A percentile compares a stretch with the other conserved stretches of the same genome.
phyloP scores from a whole-genome alignment of 2,797 vertebrate genomes.

The Etheostoma perlongum region DNA sequence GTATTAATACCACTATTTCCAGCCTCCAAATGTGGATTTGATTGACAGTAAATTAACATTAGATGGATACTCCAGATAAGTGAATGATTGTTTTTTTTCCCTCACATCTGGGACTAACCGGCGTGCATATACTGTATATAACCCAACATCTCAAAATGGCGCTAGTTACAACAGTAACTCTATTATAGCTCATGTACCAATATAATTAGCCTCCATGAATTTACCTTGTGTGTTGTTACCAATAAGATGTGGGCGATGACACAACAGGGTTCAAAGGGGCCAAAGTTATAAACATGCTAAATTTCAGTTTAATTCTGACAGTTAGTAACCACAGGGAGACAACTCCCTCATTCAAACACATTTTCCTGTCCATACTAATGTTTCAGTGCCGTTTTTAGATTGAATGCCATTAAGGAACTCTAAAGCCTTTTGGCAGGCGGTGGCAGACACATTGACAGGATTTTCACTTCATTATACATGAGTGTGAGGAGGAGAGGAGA shows the following conservation, averaged over 20 bases:
- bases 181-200: conserved; percentile 20
- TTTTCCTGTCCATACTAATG: neutral
- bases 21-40: conserved; percentile 13
- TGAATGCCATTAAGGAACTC: conserved; percentile 22
- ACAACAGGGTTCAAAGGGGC: neutral
- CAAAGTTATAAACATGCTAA: conserved; percentile 17
- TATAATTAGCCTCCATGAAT: conserved; percentile 50
- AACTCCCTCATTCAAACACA: neutral
- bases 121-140: conserved; percentile 22
- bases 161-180: conserved; percentile 19
- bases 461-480: conserved; percentile 61
- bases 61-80: conserved; percentile 17
- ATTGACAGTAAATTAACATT: conserved; percentile 44
- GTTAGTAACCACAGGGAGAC: neutral
- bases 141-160: conserved; percentile 15
- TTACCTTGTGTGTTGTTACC: conserved; percentile 25
- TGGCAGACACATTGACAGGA: conserved; percentile 34
- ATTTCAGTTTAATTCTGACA: conserved; percentile 23
- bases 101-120: conserved; percentile 27
- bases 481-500: conserved; percentile 42
- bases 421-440: conserved; percentile 59
- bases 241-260: conserved; percentile 34
- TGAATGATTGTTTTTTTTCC: neutral
- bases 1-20: neutral
- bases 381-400: conserved; percentile 41